Base-by-base conservation (phyloP, 1,140 invertebrate species). In the Drosophila kohkoa region DNA sequence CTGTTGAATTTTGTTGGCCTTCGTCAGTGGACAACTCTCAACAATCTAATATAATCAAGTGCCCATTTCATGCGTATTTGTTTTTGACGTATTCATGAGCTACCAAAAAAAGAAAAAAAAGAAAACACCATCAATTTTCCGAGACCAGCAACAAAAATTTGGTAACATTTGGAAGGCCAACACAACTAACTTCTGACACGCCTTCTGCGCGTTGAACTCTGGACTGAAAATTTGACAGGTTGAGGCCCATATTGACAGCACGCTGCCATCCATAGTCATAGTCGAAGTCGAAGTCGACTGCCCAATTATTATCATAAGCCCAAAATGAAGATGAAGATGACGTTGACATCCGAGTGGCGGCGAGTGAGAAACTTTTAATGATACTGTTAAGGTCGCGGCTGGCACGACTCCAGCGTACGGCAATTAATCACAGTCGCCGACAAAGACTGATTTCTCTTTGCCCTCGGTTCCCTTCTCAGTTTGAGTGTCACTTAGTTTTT, bases 311-410 rank as follows among this genome's bases (percentile, higher is more conserved):
- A 89, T 79, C 71, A 88, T 89, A 89, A 88, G 82, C 81, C 81
- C 81, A 41, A 89, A 88, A 88, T 89, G 85, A 85, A 89, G 85
- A 89, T 85, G 85, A 85, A 89, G 85, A 89, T 85, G 85, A 85
- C 77, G 70, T 81, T 85, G 81, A 78, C 86, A 81, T 77, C 25
- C 67, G 35, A 25, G 20, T 25, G 20, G 20, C 3, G 54, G 13
- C 25, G 59, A 25, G 32, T 60, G 70, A 48, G 68, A 77, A 85
- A 89, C 48, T 89, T 89, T 89, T 89, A 89, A 89, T 89, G 85
- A 89, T 81, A 78, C 75, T 72, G 74, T 77, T 80, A 72, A 85
- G 75, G 71, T 78, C 52, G 59, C 51, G 20, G 16, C 59, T 67
- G 65, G 45, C 77, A 54, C 55, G n/a, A 66, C 57, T 70, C 45